Evolutionary conservation across 2,888 invertebrate genomes (phyloP).

Genomic region (Glomeris marginata): DNA sequence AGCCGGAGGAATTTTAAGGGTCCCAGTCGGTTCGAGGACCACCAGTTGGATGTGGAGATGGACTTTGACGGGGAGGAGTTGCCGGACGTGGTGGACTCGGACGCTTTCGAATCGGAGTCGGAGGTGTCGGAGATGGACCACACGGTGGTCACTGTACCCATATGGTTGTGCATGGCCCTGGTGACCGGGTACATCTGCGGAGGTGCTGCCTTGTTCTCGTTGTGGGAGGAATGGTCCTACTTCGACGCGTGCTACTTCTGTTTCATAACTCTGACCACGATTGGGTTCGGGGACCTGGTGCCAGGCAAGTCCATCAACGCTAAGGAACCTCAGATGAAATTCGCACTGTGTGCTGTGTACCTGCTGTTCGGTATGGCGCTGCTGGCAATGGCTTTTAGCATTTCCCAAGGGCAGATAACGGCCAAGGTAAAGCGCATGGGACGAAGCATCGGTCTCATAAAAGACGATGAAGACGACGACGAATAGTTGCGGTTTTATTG

Average conservation of each 20-base stretch:
- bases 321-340: constrained; percentile 40
- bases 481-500: constrained; percentile 9
- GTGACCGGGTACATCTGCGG: constrained; percentile 79
- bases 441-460: constrained; percentile 71
- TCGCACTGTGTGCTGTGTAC: constrained; percentile 82
- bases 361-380: constrained; percentile 85
- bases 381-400: constrained; percentile 90
- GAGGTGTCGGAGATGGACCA: constrained; percentile 23
- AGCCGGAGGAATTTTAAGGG: neutral
- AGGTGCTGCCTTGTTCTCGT: constrained; percentile 69
- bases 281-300: constrained; percentile 83
- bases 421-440: constrained; percentile 75
- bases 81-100: constrained; percentile 17
- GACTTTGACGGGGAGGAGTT: constrained; percentile 3
- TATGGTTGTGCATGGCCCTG: constrained; percentile 68
- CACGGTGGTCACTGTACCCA: constrained; percentile 31
- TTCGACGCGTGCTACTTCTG: constrained; percentile 84
- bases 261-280: constrained; percentile 83
- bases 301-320: constrained; percentile 54
- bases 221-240: constrained; percentile 74
- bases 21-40: neutral
- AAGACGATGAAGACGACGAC: constrained; percentile 42
- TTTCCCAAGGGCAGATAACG: constrained; percentile 87
- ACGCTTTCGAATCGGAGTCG: constrained; percentile 28
- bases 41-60: neutral